A percentile compares a stretch with the other conserved stretches of the same genome.
These are phyloP conservation scores for Lates japonicus DNA, from an alignment of 2,797 vertebrate species.

Conservation along the genomic window DNA sequence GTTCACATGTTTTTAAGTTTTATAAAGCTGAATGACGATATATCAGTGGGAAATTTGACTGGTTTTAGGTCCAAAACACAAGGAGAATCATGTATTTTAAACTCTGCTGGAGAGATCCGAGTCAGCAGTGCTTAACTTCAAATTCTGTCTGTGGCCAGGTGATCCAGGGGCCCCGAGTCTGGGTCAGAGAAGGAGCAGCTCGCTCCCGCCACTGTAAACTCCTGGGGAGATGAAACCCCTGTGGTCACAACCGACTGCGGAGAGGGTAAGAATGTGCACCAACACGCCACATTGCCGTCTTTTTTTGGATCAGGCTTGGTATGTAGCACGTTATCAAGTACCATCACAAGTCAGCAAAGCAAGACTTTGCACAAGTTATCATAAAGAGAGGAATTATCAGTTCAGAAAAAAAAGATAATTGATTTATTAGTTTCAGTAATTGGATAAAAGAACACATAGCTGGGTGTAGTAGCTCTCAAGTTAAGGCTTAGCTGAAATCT, in stretches of 20 bases:
- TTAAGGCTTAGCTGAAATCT: too few species aligned
- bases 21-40: not conserved
- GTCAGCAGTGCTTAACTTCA: constrained; percentile 3
- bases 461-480: too few species aligned
- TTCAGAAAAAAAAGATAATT: not conserved
- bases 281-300: not conserved
- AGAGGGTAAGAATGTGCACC: constrained; percentile 81
- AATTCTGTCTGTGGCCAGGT: constrained; percentile 70
- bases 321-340: not conserved
- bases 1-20: too few species aligned
- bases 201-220: constrained; percentile 90
- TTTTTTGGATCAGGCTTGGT: not conserved
- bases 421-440: not conserved
- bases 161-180: constrained; percentile 90
- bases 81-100: not conserved
- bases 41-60: not conserved
- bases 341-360: not conserved
- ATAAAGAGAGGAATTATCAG: not conserved
- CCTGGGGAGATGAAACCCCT: constrained; percentile 86
- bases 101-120: not conserved
- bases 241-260: constrained; percentile 91
- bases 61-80: not conserved
- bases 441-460: not conserved
- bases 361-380: not conserved
- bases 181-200: constrained; percentile 92